Base-by-base conservation (phyloP, 92 coral and sea anemone species). In the Zoanthus solanderi region DNA sequence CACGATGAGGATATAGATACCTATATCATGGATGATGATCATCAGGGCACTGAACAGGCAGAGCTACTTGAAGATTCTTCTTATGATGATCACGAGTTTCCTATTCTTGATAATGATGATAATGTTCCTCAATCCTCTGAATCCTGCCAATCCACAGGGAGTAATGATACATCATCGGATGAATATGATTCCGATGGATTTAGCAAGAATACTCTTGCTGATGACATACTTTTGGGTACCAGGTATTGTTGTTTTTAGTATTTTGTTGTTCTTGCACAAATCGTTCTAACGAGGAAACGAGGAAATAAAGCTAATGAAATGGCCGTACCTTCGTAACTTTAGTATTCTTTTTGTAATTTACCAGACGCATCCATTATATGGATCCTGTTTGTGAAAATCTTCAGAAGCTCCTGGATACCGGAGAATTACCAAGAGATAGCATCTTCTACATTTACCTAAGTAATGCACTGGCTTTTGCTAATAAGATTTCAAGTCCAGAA, bases 351-450 rank as follows among this genome's bases (percentile, higher is more conserved):
- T 78, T 78, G 63, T 78, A 47, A 78, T 78, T 47, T 54, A 47
- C 63, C 83, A 85, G 83, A 85, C 89, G 83, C 79, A 53, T 85
- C 71, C 68, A 75, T 45, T 74, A 56, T 85, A 48, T 54, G 71
- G 89, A 85, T 85, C 89, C 89, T 48, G 89, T 85, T 50, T 74
- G 83, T 56, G 89, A 85, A 73, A 74, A 75, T 56, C 83, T 85
- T 46, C 89, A 85, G 73, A 73, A 17, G 83, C 83, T 85, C 72
- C 71, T 85, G 71, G 89, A 85, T 72, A 23, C 68, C 53, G 83
- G 89, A 65, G 89, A 53, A 74, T 58, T 85, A 85, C 83, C 84
- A 74, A 85, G 79, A 66, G 89, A 85, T 85, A 85, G 89, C 83
- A 85, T 85, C 71, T 85, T 85, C 73, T 85, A 85, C 83, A 75